Conservation (phyloP, 35 echinoderm and acorn worm genomes). For the Patiria miniata region DNA sequence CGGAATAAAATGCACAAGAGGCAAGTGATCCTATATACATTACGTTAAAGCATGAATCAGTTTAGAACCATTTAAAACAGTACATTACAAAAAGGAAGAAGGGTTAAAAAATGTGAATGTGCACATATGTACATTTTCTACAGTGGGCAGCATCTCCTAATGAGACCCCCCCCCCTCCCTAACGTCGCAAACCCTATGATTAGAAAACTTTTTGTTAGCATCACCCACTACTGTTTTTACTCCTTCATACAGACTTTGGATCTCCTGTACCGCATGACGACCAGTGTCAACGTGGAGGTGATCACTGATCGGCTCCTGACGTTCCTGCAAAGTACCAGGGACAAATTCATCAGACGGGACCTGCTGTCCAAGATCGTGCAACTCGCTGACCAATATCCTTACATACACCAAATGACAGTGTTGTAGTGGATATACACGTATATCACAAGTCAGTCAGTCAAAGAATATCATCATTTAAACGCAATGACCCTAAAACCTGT, state of each 20-base stretch:
- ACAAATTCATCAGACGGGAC: conserved; percentile 54
- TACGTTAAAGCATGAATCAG: too few relatives aligned
- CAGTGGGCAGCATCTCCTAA: too few relatives aligned
- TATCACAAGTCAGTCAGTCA: too few relatives aligned
- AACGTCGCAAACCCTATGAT: neutral
- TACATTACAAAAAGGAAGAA: too few relatives aligned
- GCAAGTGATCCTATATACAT: too few relatives aligned
- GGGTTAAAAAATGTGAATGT: too few relatives aligned
- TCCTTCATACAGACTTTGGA: conserved; percentile 76
- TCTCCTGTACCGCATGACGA: conserved; percentile 85
- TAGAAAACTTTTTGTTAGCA: neutral
- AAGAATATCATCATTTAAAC: too few relatives aligned
- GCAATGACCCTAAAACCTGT: too few relatives aligned
- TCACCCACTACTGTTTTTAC: neutral
- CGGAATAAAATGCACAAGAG: too few relatives aligned
- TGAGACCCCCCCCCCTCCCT: too few relatives aligned
- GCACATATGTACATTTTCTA: too few relatives aligned
- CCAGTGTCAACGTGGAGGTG: conserved; percentile 62
- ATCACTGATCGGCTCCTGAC: conserved; percentile 83
- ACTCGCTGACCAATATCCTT: conserved; percentile 95
- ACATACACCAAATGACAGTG: neutral
- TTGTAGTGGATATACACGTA: neutral
- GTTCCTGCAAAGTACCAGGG: conserved; percentile 46
- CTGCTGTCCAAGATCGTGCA: conserved; percentile 55
- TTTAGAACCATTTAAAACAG: too few relatives aligned